These are phyloP conservation scores for Perizoma flavofasciatum DNA, from an alignment of 2,888 invertebrate genomes.

Conservation along the genomic window DNA sequence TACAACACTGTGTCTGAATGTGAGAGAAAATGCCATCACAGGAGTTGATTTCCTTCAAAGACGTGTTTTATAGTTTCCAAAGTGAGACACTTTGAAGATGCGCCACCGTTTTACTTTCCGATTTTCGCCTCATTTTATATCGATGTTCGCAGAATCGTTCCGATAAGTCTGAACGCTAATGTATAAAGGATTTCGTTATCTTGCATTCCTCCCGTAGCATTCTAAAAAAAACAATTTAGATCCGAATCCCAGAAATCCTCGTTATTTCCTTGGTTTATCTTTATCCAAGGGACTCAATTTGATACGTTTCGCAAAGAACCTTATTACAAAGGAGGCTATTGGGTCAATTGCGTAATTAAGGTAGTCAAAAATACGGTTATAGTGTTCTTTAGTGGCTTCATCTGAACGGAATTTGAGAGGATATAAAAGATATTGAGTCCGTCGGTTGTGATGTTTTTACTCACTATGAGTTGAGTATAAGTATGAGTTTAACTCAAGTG, in stretches of 20 bases:
- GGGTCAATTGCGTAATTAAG: constrained; percentile 33
- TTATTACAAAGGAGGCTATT: constrained; percentile 32
- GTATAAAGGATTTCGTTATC: constrained; percentile 33
- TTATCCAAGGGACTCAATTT: constrained; percentile 61
- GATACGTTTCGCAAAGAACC: constrained; percentile 51
- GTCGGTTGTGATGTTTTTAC: constrained; percentile 7
- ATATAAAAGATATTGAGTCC: constrained; percentile 11
- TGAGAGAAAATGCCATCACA: too few species aligned
- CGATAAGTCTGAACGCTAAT: constrained; percentile 10
- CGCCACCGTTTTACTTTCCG: background rate
- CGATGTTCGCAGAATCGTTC: constrained; percentile 3
- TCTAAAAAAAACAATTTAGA: constrained; percentile 58
- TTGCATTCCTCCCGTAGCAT: constrained; percentile 33
- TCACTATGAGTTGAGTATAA: constrained; percentile 1
- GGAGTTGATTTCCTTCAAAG: too few species aligned
- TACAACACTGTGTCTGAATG: too few species aligned
- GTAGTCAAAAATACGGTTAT: constrained; percentile 32
- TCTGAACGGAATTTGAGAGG: constrained; percentile 24
- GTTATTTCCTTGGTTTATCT: constrained; percentile 57
- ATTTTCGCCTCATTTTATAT: background rate
- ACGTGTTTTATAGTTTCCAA: constrained; percentile 16
- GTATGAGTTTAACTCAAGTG: constrained; percentile 2
- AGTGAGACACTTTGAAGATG: background rate
- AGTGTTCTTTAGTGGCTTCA: constrained; percentile 29
- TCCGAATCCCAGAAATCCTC: constrained; percentile 60